Evolutionary conservation across 2,797 vertebrate species (phyloP), one percentile per base, ranked within the genome.

Genomic region (Leptodactylus fallax): DNA sequence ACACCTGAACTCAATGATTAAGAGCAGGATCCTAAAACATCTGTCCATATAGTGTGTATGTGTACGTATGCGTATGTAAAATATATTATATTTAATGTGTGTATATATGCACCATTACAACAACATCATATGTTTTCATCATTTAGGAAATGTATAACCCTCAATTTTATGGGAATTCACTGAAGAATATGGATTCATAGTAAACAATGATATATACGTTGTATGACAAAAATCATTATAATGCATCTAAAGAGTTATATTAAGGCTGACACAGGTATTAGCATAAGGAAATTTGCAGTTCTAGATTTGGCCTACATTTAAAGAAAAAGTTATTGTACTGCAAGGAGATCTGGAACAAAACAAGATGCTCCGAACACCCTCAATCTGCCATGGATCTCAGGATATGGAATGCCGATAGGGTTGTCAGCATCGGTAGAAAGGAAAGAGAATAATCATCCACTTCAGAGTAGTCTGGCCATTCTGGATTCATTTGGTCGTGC

Each of bases 401-500:
- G 36, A 92, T 90, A 92, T 92, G 91, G 91, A 93, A 92, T 92
- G 92, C 79, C 89, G 27, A 88, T 91, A 93, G 90, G 90, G 87
- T 90, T 90, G 78, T 90, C 56, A 90, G 92, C 81, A 89, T 91
- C 92, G 90, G 90, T 83, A 93, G 92, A 92, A 90, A 69, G 92
- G 92, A 91, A 56, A 86, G 87, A 65, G 85, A 47, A 6, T 90
- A 91, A 47, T 85, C 71, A 63, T 83, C 51, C n/a, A 5, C 58
- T 79, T 82, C 36, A 91, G 92, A 93, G 90, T 92, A 93, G 93
- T 94, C 93, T 92, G 92, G 93, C 94, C 93, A 91, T 92, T 93
- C 92, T 94, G 85, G 90, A 92, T 94, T 91, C 71, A 93, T 95
- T 95, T 94, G 94, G 94, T 95, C 93, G 72, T 93, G 92, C 92